phyloP scores from a whole-genome alignment of 2,888 invertebrate genomes.

The Melanchra persicariae region DNA sequence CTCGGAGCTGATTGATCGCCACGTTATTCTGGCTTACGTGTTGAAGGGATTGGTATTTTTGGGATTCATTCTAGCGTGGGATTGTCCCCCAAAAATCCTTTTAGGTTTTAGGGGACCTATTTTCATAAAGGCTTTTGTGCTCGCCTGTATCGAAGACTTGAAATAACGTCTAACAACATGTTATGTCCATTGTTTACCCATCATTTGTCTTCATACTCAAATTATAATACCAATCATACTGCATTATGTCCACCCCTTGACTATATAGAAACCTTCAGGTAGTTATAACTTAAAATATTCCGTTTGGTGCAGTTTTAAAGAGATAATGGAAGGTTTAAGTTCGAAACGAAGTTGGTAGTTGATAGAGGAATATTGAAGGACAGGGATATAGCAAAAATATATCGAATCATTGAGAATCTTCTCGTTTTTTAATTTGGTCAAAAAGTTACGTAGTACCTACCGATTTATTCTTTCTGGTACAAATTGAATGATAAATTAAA shows the following conservation, averaged over 20 bases:
- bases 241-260: constrained; percentile 32
- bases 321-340: not conserved
- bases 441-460: too few relatives aligned
- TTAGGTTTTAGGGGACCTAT: too few relatives aligned
- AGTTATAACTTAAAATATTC: constrained; percentile 8
- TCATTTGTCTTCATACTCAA: constrained; percentile 68
- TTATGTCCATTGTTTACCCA: constrained; percentile 72
- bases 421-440: not conserved
- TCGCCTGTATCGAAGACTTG: constrained; percentile 61
- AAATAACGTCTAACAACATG: constrained; percentile 65
- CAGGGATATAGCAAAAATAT: not conserved
- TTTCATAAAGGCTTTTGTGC: constrained; percentile 42
- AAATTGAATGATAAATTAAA: not conserved
- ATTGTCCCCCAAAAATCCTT: not conserved
- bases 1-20: too few relatives aligned
- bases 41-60: too few relatives aligned
- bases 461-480: not conserved
- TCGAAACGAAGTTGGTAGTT: not conserved
- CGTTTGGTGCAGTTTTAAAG: constrained; percentile 16
- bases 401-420: not conserved
- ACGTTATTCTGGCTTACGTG: too few relatives aligned
- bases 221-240: constrained; percentile 57
- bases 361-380: not conserved
- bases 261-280: constrained; percentile 16
- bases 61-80: too few relatives aligned